Base-by-base conservation (phyloP, 2,113 vertebrate species). In the Phoenicopterus ruber region DNA sequence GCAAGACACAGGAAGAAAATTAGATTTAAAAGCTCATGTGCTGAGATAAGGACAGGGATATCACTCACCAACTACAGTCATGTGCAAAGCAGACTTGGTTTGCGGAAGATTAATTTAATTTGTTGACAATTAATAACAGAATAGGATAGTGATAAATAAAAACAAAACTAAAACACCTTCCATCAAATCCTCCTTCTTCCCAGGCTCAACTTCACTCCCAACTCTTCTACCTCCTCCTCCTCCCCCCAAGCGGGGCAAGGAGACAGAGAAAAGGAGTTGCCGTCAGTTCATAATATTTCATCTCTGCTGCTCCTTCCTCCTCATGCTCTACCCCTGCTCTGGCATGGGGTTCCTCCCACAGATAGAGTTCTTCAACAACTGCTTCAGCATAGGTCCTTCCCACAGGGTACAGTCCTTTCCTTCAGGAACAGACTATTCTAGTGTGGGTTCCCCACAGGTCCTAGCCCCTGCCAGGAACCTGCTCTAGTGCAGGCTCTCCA, bases 231-330 rank as follows among this genome's bases (percentile, higher is more conserved):
- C 4, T 59, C 21, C 12, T 52, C n/a, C 32, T 52, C n/a, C 32
- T 50, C 5, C 21, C 7, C 3, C 1, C 10, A 87, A 18, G 12
- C 2, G 5, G 15, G 17, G 9, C 10, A 94, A 7, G 1, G 3
- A 7, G 29, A 46, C 5, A 18, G 7, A 9, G 49, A 78, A 76
- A 80, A 80, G 17, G 4, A 81, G 15, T 5, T 85, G 8, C 6
- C 3, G 31, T 81, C 29, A 73, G n/a, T 87, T 87, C 6, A 1
- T 67, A 90, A 28, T 13, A 38, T 46, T 86, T 81, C 8, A 40
- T 24, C 21, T 80, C 49, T 17, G n/a, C 28, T 5, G 7, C 25
- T 72, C 26, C 46, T 66, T 72, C 47, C 13, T 66, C 7, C 50
- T 65, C 44, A 81, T 1, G 1, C 13, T 55, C 17, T 36, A 88